Evolutionary conservation across 2,113 vertebrate genomes (phyloP), one percentile per base, ranked within the genome.

Genomic region (Alosa alosa): DNA sequence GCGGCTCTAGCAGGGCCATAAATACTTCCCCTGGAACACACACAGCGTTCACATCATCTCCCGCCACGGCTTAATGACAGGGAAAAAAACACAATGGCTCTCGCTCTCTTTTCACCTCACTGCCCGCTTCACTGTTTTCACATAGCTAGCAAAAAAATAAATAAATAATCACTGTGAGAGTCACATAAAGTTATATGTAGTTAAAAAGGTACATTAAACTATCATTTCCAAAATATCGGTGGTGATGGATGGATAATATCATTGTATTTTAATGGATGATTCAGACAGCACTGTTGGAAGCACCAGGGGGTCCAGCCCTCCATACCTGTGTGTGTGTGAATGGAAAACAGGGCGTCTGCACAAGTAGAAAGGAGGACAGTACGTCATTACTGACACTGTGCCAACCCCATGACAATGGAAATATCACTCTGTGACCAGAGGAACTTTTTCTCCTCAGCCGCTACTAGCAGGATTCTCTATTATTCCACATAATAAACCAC

Each of bases 1-100:
- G 96, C 96, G 96, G 97, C 96, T 97, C 97, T 96, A 96, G 94
- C 95, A 95, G 96, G 96, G 96, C 96, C 96, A 95, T 95, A 96
- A 97, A 97, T 97, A 97, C 95, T 97, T 95, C 96, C 96, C 94
- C 93, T 94, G 91, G 96, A 97, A 96, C 97, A 96, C 97, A 97
- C 96, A 96, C 96, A 95, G 96, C 96, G 97, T 96, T 95, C 96
- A 96, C 96, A 97, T 97, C 96, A 97, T 97, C 97, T 97, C 95
- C 93, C 94, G 96, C 95, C 96, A 95, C 95, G 91, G 94, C 96
- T 96, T 98, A 98, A 98, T 98, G 97, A 97, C 96, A 97, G 96
- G 96, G 91, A 96, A 95, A 94, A 75, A 96, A 95, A 96, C 90
- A 89, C 95, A 96, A 97, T 97, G 95, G 97, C 95, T 96, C 95